Base-by-base conservation (phyloP, 1,140 invertebrate species). In the Fragariocoptes setiger region DNA sequence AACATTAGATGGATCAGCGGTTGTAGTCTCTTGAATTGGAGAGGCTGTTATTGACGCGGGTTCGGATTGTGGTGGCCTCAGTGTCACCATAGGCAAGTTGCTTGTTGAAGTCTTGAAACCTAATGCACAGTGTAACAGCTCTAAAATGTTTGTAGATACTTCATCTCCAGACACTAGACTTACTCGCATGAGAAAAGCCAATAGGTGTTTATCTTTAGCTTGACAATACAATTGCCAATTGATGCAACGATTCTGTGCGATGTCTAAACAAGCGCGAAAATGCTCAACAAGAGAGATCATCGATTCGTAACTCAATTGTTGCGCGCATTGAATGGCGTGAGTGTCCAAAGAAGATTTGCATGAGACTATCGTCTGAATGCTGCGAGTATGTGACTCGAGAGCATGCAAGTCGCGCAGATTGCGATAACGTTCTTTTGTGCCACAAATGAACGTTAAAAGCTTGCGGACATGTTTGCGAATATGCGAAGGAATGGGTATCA, bases 201-300 rank as follows among this genome's bases (percentile, higher is more conserved):
- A 62, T 0, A 77, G 70, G 48, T 45, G 50, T 49, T 54, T 48
- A 42, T 72, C 64, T 46, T 78, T 70, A n/a, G n/a, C 8, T 12
- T 71, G 56, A 54, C 83, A 92, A 56, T 80, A 85, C 49, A 72
- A 66, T 56, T 92, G 83, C 86, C 86, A 94, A 60, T 92, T 94
- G 42, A 73, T 68, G 0, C 78, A 80, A n/a, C 83, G 69, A 48
- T 70, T 72, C 14, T 71, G 69, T 17, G 82, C 80, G 44, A 92
- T 79, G 54, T 95, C 88, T 40, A 76, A 68, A 50, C 83, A 88
- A 15, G 74, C 72, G 60, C 88, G 90, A 38, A 95, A 58, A 62
- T 92, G 82, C 54, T 94, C 86, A 49, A 90, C 83, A 15, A 92
- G 62, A 44, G 77, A 74, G 3, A 90, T 79, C 3, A 90, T 64